Conservation (phyloP, 2,113 vertebrate genomes). For the Ranitomeya imitator region DNA sequence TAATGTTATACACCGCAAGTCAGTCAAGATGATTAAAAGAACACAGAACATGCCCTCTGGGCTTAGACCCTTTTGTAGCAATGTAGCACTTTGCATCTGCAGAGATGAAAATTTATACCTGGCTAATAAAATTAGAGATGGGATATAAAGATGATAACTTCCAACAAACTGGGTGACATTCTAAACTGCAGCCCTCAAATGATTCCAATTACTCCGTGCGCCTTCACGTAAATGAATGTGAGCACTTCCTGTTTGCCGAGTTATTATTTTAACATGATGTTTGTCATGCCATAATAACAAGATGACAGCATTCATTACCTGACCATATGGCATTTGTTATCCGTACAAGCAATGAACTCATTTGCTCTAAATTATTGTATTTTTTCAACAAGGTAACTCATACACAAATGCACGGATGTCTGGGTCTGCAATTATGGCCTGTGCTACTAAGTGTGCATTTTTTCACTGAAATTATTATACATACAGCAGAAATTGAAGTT, state of each 20-base stretch:
- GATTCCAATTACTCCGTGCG: slow-evolving; percentile 73
- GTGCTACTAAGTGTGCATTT: not conserved
- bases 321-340: slow-evolving; percentile 76
- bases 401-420: slow-evolving; percentile 63
- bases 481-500: not conserved
- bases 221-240: slow-evolving; percentile 73
- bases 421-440: slow-evolving; percentile 16
- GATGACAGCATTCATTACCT: slow-evolving; percentile 79
- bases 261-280: slow-evolving; percentile 78
- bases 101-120: slow-evolving; percentile 74
- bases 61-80: slow-evolving; percentile 75
- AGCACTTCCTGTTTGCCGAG: slow-evolving; percentile 68
- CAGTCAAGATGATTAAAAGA: slow-evolving; percentile 70
- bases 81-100: slow-evolving; percentile 70
- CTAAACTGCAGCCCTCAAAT: slow-evolving; percentile 65
- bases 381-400: slow-evolving; percentile 73
- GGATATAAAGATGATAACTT: slow-evolving; percentile 75
- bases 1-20: slow-evolving; percentile 55
- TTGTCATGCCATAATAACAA: slow-evolving; percentile 80
- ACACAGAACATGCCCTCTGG: slow-evolving; percentile 76
- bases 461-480: not conserved
- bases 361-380: slow-evolving; percentile 75
- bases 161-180: slow-evolving; percentile 71
- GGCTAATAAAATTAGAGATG: slow-evolving; percentile 82
- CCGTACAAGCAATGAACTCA: slow-evolving; percentile 73